Base-by-base conservation (phyloP, 2,797 vertebrate genomes). In the Simalia tracyae region DNA sequence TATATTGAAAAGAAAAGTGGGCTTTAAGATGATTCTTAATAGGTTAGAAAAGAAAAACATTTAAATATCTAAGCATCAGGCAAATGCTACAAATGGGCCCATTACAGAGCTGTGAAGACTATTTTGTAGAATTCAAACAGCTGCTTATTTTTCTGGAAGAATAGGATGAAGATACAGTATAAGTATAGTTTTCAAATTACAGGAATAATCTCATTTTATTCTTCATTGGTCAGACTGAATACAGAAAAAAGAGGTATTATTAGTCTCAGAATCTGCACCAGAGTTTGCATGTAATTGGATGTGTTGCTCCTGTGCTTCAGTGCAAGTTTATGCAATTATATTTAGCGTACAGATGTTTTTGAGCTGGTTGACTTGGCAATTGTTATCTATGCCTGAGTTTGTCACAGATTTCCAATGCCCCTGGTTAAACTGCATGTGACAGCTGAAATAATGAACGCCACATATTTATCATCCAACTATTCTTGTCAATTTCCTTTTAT, bases 1-100 rank as follows among this genome's bases (percentile, higher is more conserved):
- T 99, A 97, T 97, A 95, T 88, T 94, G 95, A 31, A 96, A 96
- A 96, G 81, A 96, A 96, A 94, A 88, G 64, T 11, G 24, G 36
- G 24, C 56, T 92, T 89, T 60, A 92, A 64, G 64, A 60, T 17
- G 54, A 63, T 64, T 24, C 19, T 76, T 26, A 72, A 50, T 24
- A 64, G 2, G 42, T 60, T 17, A 89, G 63, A 89, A 89, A 84
- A 84, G 2, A 61, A 95, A 91, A 93, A 36, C 28, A 89, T 95
- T 88, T 94, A 93, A 95, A 93, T 92, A 90, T 94, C 46, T 81
- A 22, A 81, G 46, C 61, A 90, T 86, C 8, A 94, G 94, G 19
- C 56, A 95, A 59, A 24, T 93, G 22, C 26, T 64, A 94, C 93
- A 57, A 94, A 26, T 12, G 5, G 7, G 17, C 31, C 15, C 22